Conservation (phyloP, 1,140 invertebrate species). For the Pseudobourletiella spinata region DNA sequence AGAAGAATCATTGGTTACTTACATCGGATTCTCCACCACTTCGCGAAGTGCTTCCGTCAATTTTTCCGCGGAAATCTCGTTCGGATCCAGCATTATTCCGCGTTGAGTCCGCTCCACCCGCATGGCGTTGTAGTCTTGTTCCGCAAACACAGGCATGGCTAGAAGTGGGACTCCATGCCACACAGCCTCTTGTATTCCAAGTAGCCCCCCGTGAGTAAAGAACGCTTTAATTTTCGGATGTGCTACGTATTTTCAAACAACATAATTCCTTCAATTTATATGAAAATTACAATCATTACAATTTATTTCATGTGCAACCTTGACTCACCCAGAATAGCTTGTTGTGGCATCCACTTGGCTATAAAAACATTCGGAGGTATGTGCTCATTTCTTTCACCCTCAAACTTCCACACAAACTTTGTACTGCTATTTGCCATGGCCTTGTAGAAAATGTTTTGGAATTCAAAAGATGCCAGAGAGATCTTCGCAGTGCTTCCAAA, state of each 20-base stretch:
- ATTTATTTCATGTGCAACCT: too few relatives aligned
- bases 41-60: background rate
- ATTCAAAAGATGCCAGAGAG: background rate
- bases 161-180: slow-evolving; percentile 6
- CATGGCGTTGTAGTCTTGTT: too few relatives aligned
- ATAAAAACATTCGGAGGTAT: slow-evolving; percentile 28
- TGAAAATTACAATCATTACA: background rate
- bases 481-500: slow-evolving; percentile 20
- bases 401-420: slow-evolving; percentile 31
- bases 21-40: background rate
- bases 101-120: background rate
- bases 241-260: background rate
- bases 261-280: background rate
- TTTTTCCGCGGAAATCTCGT: too few relatives aligned
- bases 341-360: slow-evolving; percentile 31
- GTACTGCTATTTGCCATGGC: background rate
- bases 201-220: slow-evolving; percentile 18
- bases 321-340: slow-evolving; percentile 28
- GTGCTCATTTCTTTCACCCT: background rate
- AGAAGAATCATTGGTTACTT: background rate
- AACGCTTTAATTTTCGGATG: slow-evolving; percentile 19
- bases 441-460: slow-evolving; percentile 15
- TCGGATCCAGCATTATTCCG: background rate
- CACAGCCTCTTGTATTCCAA: slow-evolving; percentile 35
- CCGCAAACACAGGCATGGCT: slow-evolving; percentile 9